phyloP scores from a whole-genome alignment of 2,113 vertebrate genomes.

The Sus scrofa region DNA sequence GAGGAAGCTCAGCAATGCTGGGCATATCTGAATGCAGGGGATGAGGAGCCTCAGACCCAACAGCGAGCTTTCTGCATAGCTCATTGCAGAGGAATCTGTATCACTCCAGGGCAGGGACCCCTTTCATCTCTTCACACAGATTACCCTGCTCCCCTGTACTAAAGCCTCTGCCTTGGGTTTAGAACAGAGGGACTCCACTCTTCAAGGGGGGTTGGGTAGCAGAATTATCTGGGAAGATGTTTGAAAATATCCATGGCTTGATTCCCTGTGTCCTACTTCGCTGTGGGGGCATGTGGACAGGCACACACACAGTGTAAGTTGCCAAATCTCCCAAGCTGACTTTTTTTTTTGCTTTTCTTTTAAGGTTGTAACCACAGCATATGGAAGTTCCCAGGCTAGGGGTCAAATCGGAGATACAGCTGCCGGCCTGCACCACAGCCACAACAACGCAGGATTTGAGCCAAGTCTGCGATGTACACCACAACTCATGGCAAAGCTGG shows the following conservation, averaged over 20 bases:
- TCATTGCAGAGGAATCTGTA: neutral
- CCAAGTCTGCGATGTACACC: too few relatives aligned
- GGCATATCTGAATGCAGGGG: neutral
- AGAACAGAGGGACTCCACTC: neutral
- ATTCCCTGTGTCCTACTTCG: neutral
- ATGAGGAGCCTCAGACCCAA: too few relatives aligned
- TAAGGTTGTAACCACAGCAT: too few relatives aligned
- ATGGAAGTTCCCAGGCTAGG: too few relatives aligned
- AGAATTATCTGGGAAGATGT: neutral
- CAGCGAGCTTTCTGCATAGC: neutral
- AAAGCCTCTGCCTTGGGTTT: neutral
- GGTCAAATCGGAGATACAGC: too few relatives aligned
- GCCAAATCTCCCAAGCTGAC: neutral
- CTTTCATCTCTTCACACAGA: neutral
- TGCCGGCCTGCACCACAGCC: too few relatives aligned
- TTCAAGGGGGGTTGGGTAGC: neutral
- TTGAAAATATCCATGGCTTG: neutral
- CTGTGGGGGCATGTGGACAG: neutral
- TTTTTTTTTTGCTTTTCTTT: neutral
- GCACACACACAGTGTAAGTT: neutral
- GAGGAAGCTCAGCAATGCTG: too few relatives aligned
- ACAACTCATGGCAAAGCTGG: too few relatives aligned
- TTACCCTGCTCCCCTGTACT: neutral
- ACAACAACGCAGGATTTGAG: too few relatives aligned
- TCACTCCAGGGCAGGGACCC: neutral